Conservation (phyloP, 1,140 invertebrate genomes). For the Drosophila pachea region DNA sequence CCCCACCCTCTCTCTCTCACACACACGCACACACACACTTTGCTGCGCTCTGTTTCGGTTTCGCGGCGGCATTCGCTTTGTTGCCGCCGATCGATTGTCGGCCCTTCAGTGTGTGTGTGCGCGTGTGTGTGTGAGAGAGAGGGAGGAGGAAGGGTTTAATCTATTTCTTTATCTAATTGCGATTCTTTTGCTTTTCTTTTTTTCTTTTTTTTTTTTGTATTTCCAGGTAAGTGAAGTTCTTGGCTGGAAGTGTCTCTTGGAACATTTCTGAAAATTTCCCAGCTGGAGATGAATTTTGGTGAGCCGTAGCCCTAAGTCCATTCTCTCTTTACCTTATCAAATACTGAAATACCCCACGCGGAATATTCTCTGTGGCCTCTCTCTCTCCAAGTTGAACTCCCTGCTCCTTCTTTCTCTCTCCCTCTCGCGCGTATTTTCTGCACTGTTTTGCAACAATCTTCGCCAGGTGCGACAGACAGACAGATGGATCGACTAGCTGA, state of each 20-base stretch:
- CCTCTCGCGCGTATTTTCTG: neutral
- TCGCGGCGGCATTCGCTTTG: slow-evolving; percentile 34
- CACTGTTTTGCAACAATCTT: neutral
- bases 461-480: neutral
- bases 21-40: neutral
- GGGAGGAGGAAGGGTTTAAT: no score
- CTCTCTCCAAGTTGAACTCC: no score
- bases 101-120: slow-evolving; percentile 43
- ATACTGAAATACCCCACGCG: neutral
- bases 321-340: neutral
- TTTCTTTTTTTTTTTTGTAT: no score
- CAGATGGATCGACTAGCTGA: neutral
- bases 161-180: slow-evolving; percentile 34
- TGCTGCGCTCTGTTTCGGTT: neutral
- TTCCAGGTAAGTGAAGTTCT: slow-evolving; percentile 38
- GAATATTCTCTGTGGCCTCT: no score
- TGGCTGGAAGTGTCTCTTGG: no score
- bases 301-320: neutral
- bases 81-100: slow-evolving; percentile 61
- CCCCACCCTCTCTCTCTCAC: slow-evolving; percentile 19
- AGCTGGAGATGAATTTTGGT: slow-evolving; percentile 9
- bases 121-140: neutral
- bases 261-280: neutral
- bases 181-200: slow-evolving; percentile 10
- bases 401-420: no score